Conservation (phyloP, 2,888 invertebrate species). For the Zootermopsis nevadensis region DNA sequence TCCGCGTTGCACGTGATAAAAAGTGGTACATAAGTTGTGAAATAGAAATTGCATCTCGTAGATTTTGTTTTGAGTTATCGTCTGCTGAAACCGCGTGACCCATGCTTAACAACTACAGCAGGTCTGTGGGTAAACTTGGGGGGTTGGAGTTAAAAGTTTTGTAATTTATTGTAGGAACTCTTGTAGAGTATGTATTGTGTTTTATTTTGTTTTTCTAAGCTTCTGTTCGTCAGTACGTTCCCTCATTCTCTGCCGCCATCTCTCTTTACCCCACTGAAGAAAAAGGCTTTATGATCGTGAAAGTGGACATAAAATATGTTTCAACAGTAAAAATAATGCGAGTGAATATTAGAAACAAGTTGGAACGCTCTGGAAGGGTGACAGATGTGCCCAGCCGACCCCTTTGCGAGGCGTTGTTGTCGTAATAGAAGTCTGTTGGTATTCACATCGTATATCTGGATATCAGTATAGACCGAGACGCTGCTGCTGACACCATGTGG, state of each 20-base stretch:
- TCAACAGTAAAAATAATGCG: neutral
- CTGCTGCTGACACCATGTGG: conserved; percentile 14
- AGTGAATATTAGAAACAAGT: conserved; percentile 19
- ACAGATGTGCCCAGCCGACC: neutral
- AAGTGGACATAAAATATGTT: conserved; percentile 9
- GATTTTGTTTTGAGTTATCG: neutral
- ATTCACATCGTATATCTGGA: neutral
- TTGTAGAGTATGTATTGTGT: neutral
- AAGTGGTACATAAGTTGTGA: neutral
- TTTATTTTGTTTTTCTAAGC: neutral
- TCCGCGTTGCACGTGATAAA: no score
- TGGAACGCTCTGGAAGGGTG: conserved; percentile 7
- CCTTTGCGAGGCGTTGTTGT: neutral
- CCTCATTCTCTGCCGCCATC: neutral
- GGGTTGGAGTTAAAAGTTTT: neutral
- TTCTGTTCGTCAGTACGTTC: neutral
- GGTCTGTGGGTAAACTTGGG: neutral
- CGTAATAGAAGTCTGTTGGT: conserved; percentile 18
- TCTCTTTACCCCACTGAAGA: neutral
- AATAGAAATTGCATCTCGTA: neutral
- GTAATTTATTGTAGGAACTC: conserved; percentile 15
- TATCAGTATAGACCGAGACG: conserved; percentile 21
- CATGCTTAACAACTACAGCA: neutral
- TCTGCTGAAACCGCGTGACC: neutral
- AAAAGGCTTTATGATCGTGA: neutral